A percentile compares a stretch with the other conserved stretches of the same genome.
These are phyloP conservation scores for Pelvicachromis taeniatus DNA, from an alignment of 2,113 vertebrate species.

Conservation along the genomic window DNA sequence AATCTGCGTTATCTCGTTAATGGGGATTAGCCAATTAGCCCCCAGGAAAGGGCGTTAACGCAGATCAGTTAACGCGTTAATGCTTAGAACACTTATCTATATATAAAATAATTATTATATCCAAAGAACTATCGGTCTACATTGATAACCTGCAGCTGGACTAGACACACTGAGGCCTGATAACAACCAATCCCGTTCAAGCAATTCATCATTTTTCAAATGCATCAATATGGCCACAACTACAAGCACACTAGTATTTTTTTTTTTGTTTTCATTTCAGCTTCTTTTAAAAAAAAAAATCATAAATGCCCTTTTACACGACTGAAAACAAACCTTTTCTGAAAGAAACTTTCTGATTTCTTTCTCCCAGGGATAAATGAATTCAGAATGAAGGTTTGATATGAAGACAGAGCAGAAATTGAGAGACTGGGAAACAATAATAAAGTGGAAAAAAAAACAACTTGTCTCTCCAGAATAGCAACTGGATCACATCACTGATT, in stretches of 20 bases:
- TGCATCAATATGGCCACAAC: background rate
- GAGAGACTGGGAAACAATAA: background rate
- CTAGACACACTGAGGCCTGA: background rate
- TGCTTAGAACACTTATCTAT: too few species aligned
- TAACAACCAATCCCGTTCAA: background rate
- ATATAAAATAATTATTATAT: too few species aligned
- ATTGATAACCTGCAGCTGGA: background rate
- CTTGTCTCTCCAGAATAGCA: background rate
- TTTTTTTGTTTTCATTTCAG: background rate
- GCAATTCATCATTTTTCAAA: background rate
- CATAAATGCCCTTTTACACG: background rate
- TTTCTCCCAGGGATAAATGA: background rate
- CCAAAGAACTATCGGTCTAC: background rate
- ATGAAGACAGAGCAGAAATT: background rate
- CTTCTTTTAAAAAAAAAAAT: accelerated
- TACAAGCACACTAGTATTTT: background rate
- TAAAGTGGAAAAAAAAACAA: background rate
- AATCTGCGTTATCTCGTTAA: too few species aligned
- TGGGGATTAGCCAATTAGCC: too few species aligned
- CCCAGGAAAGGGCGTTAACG: too few species aligned
- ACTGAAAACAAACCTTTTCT: background rate
- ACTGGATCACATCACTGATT: background rate
- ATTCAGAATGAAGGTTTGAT: background rate
- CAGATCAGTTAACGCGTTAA: too few species aligned
- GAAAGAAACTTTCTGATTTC: background rate